Evolutionary conservation across 2,888 invertebrate species (phyloP).

Genomic region (Zelleria hepariella): DNA sequence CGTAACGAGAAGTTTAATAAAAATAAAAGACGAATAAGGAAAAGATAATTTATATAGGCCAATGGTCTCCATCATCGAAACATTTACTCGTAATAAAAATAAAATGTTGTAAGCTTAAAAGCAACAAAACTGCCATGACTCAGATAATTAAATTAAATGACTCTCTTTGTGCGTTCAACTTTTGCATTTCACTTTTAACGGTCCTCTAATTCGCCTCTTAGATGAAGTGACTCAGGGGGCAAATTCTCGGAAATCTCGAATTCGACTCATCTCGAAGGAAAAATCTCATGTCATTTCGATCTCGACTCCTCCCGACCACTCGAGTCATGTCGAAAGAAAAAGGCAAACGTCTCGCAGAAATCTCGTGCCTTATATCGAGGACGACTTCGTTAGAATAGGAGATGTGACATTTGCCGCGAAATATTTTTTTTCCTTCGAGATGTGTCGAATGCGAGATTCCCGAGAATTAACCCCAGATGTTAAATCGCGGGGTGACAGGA

Average conservation of each 20-base stretch:
- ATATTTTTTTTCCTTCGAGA: too few relatives aligned
- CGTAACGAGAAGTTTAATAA: background rate
- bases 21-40: background rate
- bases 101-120: background rate
- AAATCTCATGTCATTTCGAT: too few relatives aligned
- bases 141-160: background rate
- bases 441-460: too few relatives aligned
- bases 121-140: background rate
- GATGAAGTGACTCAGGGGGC: conserved; percentile 40
- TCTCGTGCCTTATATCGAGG: too few relatives aligned
- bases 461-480: too few relatives aligned
- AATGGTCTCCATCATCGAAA: background rate
- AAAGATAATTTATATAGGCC: background rate
- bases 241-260: too few relatives aligned
- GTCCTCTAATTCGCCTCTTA: background rate
- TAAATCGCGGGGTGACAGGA: conserved; percentile 60
- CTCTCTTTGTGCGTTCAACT: background rate
- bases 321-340: too few relatives aligned
- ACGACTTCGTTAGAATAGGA: too few relatives aligned
- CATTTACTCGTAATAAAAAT: background rate
- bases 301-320: too few relatives aligned
- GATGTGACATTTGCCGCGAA: too few relatives aligned
- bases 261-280: too few relatives aligned
- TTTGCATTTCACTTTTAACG: background rate
- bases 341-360: too few relatives aligned